Evolutionary conservation across 2,888 invertebrate species (phyloP).

Genomic region (Tuta absoluta): DNA sequence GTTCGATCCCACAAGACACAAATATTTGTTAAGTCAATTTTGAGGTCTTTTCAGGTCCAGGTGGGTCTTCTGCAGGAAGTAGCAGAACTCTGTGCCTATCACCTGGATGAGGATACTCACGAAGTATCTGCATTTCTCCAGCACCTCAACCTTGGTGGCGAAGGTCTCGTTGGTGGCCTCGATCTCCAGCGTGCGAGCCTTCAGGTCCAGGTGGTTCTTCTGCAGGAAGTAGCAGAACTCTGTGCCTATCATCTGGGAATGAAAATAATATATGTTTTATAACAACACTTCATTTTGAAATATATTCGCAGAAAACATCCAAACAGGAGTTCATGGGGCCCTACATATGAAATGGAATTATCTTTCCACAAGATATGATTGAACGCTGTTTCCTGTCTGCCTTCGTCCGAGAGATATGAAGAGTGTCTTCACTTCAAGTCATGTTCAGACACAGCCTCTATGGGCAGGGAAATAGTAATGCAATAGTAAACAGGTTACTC

Average conservation of each 20-base stretch:
- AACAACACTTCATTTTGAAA: background rate
- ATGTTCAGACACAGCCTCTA: too few species aligned
- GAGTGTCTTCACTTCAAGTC: too few species aligned
- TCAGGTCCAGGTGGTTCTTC: conserved; percentile 91
- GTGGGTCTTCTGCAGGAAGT: background rate
- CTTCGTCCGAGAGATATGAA: too few species aligned
- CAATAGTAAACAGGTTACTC: too few species aligned
- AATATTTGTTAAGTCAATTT: too few species aligned
- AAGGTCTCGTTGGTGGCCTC: conserved; percentile 97
- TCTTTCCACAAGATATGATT: too few species aligned
- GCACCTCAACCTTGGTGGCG: conserved; percentile 88
- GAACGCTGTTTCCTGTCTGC: too few species aligned
- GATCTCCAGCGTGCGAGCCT: conserved; percentile 89
- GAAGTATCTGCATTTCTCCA: conserved; percentile 93
- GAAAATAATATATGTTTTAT: conserved; percentile 29
- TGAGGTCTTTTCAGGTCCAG: background rate
- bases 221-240: conserved; percentile 95
- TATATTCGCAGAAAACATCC: too few species aligned
- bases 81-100: conserved; percentile 13
- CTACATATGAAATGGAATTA: too few species aligned
- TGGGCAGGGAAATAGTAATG: too few species aligned
- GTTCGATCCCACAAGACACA: too few species aligned
- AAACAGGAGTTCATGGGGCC: too few species aligned
- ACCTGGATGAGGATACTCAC: conserved; percentile 78
- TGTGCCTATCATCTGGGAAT: conserved; percentile 91